Conservation (phyloP, 1,140 invertebrate species). For the Caenorhabditis brenneri region DNA sequence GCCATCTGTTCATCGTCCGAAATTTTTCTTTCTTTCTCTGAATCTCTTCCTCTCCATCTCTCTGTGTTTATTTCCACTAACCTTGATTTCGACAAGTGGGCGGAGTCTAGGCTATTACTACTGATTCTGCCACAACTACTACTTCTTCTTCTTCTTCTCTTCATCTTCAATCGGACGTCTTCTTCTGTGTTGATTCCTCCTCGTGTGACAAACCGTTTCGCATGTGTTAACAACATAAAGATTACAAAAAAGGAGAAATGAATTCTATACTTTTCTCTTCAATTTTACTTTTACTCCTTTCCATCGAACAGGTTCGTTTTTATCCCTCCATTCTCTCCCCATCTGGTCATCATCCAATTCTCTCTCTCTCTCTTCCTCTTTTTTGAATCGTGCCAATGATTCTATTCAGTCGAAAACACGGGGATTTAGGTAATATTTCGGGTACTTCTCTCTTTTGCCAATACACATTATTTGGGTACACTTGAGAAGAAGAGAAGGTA, state of each 20-base stretch:
- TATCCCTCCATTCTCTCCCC: not conserved
- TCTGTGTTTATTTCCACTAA: constrained; percentile 30
- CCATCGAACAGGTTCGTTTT: constrained; percentile 32
- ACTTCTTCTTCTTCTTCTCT: not conserved
- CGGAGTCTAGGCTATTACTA: constrained; percentile 29
- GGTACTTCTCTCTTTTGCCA: not conserved
- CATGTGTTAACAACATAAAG: constrained; percentile 23
- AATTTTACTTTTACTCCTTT: not conserved
- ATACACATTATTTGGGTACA: not conserved
- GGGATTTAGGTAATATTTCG: constrained; percentile 12
- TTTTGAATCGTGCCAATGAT: constrained; percentile 29
- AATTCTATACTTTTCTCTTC: not conserved
- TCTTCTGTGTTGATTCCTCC: not conserved
- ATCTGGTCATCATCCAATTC: no score
- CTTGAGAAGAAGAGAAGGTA: not conserved
- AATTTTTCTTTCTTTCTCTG: not conserved
- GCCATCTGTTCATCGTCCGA: not conserved
- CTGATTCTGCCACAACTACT: not conserved
- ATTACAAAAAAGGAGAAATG: not conserved
- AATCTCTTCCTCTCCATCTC: not conserved
- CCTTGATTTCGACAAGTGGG: constrained; percentile 40
- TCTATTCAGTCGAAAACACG: constrained; percentile 19
- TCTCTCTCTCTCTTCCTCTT: not conserved
- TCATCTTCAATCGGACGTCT: not conserved
- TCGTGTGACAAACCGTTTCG: constrained; percentile 7